A percentile compares a stretch with the other conserved stretches of the same genome.
Evolutionary conservation across 2,113 vertebrate genomes (phyloP).

Genomic region (Corynorhinus townsendii): DNA sequence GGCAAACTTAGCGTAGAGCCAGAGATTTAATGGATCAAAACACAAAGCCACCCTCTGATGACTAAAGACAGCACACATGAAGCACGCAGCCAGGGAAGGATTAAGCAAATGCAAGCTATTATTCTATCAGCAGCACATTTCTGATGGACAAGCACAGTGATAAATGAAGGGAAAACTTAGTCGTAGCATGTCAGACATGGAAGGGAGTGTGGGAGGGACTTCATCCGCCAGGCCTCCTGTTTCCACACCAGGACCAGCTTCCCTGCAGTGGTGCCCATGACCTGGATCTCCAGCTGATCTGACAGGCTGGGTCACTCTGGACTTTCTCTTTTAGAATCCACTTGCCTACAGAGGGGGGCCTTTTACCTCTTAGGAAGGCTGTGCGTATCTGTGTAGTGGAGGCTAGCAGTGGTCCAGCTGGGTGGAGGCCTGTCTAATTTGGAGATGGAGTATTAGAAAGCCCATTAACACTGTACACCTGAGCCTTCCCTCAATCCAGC

Average conservation of each 20-base stretch:
- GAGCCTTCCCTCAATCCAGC: not conserved
- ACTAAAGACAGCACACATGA: not conserved
- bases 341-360: not conserved
- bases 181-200: not conserved
- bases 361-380: not conserved
- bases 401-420: not conserved
- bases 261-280: not conserved
- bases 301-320: not conserved
- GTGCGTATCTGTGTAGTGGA: not conserved
- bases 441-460: not conserved
- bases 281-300: not conserved
- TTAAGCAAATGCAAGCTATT: slow-evolving; percentile 39
- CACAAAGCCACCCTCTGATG: slow-evolving; percentile 13
- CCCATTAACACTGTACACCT: not conserved
- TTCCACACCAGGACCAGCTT: not conserved
- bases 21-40: slow-evolving; percentile 8
- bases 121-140: slow-evolving; percentile 36
- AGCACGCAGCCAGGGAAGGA: not conserved
- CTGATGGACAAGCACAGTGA: slow-evolving; percentile 13
- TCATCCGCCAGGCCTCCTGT: not conserved
- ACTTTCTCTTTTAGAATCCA: not conserved
- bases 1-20: slow-evolving; percentile 7
- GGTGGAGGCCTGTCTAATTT: not conserved
- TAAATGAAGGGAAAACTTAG: slow-evolving; percentile 30
- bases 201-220: not conserved